Base-by-base conservation (phyloP, 2,797 vertebrate species). In the Nyctalus aviator region DNA sequence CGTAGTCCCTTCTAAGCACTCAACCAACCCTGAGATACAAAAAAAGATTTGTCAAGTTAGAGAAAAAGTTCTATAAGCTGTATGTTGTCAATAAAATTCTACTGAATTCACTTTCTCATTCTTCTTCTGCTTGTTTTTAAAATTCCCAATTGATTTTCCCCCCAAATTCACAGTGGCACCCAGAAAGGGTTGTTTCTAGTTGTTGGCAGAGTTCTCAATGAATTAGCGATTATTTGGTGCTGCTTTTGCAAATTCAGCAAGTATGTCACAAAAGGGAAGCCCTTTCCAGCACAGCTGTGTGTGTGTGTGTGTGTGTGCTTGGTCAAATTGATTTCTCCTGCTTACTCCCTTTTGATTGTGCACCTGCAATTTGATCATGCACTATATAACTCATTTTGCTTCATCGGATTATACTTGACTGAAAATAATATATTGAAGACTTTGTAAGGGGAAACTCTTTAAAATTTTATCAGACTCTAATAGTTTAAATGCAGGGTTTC, bases 351-450 rank as follows among this genome's bases (percentile, higher is more conserved):
- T 96, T 90, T 85, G 62, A 41, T 73, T 84, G 17, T 86, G 20
- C 21, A 96, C 71, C 62, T 95, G 85, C 64, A 92, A 91, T 88
- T 89, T 85, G 79, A 87, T 94, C 88, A 73, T 72, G 55, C 48
- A 79, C 57, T 83, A 23, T 41, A 88, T 88, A 84, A 93, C 66
- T 95, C 78, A 9, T 88, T 96, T 92, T 94, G 48, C 68, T 91
- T 95, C 95, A 96, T 94, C 66, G 94, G 50, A 95, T 96, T 92
- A 92, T 90, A 92, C 82, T 90, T 93, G 90, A 86, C 92, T 92
- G 48, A 90, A 90, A 95, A 93, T 55, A 57, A 91, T 75, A 78
- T 73, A 96, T 10, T 32, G 72, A 75, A 95, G 15, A 27, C 64
- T 88, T 88, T 88, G 73, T 84, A 79, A 96, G 50, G 50, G 17